phyloP scores from a whole-genome alignment of 2,113 vertebrate species.

The Labrus mixtus region DNA sequence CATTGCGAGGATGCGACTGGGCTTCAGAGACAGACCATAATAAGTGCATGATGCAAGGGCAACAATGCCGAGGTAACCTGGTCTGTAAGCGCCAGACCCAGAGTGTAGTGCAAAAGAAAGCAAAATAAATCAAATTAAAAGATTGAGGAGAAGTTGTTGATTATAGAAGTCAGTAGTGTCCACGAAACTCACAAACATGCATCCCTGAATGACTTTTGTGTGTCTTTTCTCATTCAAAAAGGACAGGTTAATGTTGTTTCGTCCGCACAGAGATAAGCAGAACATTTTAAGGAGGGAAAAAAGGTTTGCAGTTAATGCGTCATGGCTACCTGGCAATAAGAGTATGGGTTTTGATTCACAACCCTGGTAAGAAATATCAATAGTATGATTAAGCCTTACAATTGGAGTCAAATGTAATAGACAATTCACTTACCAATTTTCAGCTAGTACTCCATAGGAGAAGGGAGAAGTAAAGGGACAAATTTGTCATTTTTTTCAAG shows the following conservation, averaged over 20 bases:
- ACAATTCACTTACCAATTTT: slow-evolving; percentile 72
- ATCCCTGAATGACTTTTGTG: slow-evolving; percentile 86
- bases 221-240: slow-evolving; percentile 72
- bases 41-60: slow-evolving; percentile 85
- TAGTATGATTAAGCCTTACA: slow-evolving; percentile 65
- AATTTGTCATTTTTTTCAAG: slow-evolving; percentile 57
- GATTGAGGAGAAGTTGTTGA: slow-evolving; percentile 68
- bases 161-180: slow-evolving; percentile 79
- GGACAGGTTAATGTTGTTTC: slow-evolving; percentile 74
- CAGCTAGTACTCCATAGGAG: slow-evolving; percentile 62
- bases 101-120: slow-evolving; percentile 88
- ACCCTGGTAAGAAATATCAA: slow-evolving; percentile 71
- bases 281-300: slow-evolving; percentile 75
- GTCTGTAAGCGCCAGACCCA: slow-evolving; percentile 82
- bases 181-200: slow-evolving; percentile 83
- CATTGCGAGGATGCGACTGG: slow-evolving; percentile 67
- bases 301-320: slow-evolving; percentile 80
- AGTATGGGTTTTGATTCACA: slow-evolving; percentile 73
- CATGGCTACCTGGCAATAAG: slow-evolving; percentile 79
- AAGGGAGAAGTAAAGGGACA: slow-evolving; percentile 59
- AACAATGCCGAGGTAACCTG: slow-evolving; percentile 87
- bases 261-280: slow-evolving; percentile 74
- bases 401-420: slow-evolving; percentile 57
- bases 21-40: slow-evolving; percentile 80
- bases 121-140: slow-evolving; percentile 76